These are phyloP conservation scores for Silurus glanis DNA, from an alignment of 2,113 vertebrate species.

Conservation along the genomic window DNA sequence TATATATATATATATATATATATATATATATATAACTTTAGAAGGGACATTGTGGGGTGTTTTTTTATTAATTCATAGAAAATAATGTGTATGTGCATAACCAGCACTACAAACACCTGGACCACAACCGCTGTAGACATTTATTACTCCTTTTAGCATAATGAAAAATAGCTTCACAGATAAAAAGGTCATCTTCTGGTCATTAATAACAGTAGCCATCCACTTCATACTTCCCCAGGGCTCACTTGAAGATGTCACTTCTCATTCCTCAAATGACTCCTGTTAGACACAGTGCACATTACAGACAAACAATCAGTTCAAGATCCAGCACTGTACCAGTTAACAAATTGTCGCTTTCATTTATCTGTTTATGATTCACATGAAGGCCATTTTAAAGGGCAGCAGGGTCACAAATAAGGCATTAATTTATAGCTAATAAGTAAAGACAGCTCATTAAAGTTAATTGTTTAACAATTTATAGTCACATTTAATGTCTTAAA, in stretches of 20 bases:
- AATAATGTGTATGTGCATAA: background rate
- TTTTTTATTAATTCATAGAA: too few relatives aligned
- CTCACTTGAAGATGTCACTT: slow-evolving; percentile 38
- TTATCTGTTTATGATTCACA: background rate
- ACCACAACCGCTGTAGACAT: slow-evolving; percentile 1
- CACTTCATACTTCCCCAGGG: slow-evolving; percentile 32
- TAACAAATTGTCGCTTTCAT: background rate
- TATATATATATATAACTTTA: background rate
- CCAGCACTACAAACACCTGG: background rate
- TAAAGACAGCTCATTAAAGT: too few relatives aligned
- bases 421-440: background rate
- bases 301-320: background rate
- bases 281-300: background rate
- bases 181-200: slow-evolving; percentile 19
- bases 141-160: slow-evolving; percentile 25
- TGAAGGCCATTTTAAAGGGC: background rate
- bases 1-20: too few relatives aligned
- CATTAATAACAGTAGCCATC: slow-evolving; percentile 29
- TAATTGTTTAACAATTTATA: background rate
- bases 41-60: background rate
- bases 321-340: background rate
- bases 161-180: slow-evolving; percentile 16
- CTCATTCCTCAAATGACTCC: slow-evolving; percentile 20
- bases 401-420: background rate
- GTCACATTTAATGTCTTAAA: background rate